Conservation (phyloP, 2,797 vertebrate genomes). For the Smutsia temminckii region DNA sequence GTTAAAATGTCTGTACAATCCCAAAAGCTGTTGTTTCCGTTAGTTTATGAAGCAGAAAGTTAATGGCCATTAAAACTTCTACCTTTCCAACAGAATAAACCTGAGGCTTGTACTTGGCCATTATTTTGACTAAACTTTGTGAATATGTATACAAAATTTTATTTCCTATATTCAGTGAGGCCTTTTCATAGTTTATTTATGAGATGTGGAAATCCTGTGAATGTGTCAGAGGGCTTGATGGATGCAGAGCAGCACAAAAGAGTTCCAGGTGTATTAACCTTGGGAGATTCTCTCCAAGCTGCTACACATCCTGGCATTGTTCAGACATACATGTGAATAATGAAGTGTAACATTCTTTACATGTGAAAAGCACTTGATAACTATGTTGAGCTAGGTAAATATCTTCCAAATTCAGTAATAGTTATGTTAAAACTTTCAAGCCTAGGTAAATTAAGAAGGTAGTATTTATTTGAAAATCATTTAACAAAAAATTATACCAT, state of each 20-base stretch:
- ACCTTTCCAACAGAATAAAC: slow-evolving; percentile 33
- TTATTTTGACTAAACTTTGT: background rate
- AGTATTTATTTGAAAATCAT: background rate
- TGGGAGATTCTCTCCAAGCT: no score
- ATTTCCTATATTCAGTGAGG: background rate
- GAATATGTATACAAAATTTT: background rate
- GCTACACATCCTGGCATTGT: accelerated
- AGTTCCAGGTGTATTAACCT: accelerated
- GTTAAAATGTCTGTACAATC: background rate
- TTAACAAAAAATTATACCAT: background rate
- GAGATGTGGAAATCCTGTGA: background rate
- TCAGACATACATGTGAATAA: background rate
- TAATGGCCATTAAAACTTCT: background rate
- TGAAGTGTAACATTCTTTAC: background rate
- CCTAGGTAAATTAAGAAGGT: background rate
- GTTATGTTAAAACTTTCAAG: background rate
- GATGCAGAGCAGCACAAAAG: background rate
- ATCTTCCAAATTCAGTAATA: background rate
- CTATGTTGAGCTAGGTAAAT: background rate
- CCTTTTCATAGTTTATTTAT: background rate
- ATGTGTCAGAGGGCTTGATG: background rate
- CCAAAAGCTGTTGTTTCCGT: slow-evolving; percentile 35
- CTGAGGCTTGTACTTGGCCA: background rate
- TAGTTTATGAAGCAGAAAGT: slow-evolving; percentile 31
- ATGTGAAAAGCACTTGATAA: background rate